Conservation (phyloP, 2,797 vertebrate genomes). For the Mormyrops attenuatus region DNA sequence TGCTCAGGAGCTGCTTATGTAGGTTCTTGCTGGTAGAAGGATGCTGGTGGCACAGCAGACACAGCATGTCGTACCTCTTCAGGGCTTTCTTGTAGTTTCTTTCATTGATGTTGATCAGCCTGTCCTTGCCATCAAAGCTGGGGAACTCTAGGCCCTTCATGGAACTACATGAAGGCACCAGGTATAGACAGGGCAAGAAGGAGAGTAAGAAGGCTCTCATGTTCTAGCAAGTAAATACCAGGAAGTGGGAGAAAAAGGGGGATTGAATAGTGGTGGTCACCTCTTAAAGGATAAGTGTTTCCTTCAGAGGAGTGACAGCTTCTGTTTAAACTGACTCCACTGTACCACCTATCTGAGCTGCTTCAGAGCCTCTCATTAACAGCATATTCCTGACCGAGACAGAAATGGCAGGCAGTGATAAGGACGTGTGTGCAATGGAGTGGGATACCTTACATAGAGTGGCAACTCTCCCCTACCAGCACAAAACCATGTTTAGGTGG, state of each 20-base stretch:
- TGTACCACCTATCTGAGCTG: neutral
- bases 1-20: constrained; percentile 85
- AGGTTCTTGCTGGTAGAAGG: constrained; percentile 74
- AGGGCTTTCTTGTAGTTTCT: constrained; percentile 88
- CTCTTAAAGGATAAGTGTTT: neutral
- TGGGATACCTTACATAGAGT: constrained; percentile 65
- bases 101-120: constrained; percentile 81
- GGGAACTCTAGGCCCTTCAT: constrained; percentile 90
- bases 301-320: neutral
- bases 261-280: neutral
- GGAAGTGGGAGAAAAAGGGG: constrained; percentile 46
- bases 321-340: neutral
- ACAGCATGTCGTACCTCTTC: constrained; percentile 80
- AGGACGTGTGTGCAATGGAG: constrained; percentile 55
- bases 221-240: constrained; percentile 86
- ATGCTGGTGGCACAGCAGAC: constrained; percentile 81
- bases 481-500: constrained; percentile 74
- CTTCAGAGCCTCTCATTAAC: constrained; percentile 51
- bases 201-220: constrained; percentile 47
- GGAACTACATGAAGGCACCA: constrained; percentile 65
- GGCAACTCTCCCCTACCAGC: constrained; percentile 59
- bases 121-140: constrained; percentile 88
- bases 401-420: constrained; percentile 30
- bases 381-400: constrained; percentile 39
- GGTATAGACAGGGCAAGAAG: constrained; percentile 54